Conservation (phyloP, 2,888 invertebrate species). For the Caradrina clavipalpis region DNA sequence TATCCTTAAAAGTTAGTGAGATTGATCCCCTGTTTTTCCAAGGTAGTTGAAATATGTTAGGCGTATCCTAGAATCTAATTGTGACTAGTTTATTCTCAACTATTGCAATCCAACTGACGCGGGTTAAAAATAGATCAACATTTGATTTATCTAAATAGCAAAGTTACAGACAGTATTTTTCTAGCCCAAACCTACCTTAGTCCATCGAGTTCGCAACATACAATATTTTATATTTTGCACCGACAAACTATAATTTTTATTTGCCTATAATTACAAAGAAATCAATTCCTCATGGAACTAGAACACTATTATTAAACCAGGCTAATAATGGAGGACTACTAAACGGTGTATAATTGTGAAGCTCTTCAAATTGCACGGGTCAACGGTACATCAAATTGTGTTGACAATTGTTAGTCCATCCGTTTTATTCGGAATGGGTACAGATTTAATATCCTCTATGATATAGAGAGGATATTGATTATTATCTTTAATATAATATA, state of each 20-base stretch:
- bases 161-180: not conserved
- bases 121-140: too few relatives aligned
- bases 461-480: not conserved
- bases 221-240: not conserved
- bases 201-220: not conserved
- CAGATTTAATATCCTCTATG: slow-evolving; percentile 19
- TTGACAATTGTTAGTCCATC: slow-evolving; percentile 38
- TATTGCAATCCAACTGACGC: too few relatives aligned
- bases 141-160: too few relatives aligned
- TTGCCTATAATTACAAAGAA: slow-evolving; percentile 3
- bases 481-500: not conserved
- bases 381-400: slow-evolving; percentile 61
- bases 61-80: too few relatives aligned
- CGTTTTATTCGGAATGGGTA: slow-evolving; percentile 12
- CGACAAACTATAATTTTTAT: not conserved
- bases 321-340: slow-evolving; percentile 41
- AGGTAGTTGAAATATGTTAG: too few relatives aligned
- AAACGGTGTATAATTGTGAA: slow-evolving; percentile 43
- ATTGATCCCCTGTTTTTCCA: too few relatives aligned
- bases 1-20: too few relatives aligned
- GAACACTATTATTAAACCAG: slow-evolving; percentile 27
- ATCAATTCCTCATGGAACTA: not conserved
- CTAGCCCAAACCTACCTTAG: not conserved
- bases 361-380: slow-evolving; percentile 54
- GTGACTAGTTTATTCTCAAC: too few relatives aligned